A percentile compares a stretch with the other conserved stretches of the same genome.
Conservation (phyloP, 2,888 invertebrate species). For the Euphydryas editha region DNA sequence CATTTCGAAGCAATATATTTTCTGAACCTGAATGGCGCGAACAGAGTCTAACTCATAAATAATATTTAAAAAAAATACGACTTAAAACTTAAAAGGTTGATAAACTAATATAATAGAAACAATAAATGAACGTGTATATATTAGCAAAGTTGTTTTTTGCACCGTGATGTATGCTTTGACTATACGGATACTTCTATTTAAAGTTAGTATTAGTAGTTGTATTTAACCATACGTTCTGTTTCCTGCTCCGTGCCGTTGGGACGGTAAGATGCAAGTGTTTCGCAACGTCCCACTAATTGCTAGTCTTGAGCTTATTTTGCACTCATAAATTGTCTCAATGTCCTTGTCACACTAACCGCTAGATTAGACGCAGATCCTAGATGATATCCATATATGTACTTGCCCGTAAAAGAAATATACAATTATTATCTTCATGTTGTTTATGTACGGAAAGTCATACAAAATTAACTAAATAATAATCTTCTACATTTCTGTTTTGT, state of each 20-base stretch:
- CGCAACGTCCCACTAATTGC: slow-evolving; percentile 51
- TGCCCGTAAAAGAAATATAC: background rate
- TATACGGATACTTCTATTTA: slow-evolving; percentile 3
- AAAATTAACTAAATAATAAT: background rate
- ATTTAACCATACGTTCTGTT: slow-evolving; percentile 46
- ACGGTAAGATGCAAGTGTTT: slow-evolving; percentile 73
- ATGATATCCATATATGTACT: slow-evolving; percentile 15
- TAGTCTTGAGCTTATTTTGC: slow-evolving; percentile 16
- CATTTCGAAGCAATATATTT: background rate
- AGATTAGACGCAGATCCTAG: slow-evolving; percentile 13
- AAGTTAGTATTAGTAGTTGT: slow-evolving; percentile 24
- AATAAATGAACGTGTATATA: background rate
- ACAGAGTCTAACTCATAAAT: background rate
- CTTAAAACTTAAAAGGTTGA: background rate
- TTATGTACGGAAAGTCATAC: background rate
- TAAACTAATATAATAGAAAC: background rate
- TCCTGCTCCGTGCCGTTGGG: slow-evolving; percentile 53
- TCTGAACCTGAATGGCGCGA: background rate
- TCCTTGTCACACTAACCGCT: slow-evolving; percentile 24
- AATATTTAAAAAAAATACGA: background rate
- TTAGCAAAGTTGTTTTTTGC: background rate
- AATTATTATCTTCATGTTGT: background rate
- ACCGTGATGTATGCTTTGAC: background rate
- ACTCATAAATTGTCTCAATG: slow-evolving; percentile 19
- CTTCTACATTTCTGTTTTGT: no score